Conservation (phyloP, 2,797 vertebrate genomes). For the Chelidonichthys spinosus region DNA sequence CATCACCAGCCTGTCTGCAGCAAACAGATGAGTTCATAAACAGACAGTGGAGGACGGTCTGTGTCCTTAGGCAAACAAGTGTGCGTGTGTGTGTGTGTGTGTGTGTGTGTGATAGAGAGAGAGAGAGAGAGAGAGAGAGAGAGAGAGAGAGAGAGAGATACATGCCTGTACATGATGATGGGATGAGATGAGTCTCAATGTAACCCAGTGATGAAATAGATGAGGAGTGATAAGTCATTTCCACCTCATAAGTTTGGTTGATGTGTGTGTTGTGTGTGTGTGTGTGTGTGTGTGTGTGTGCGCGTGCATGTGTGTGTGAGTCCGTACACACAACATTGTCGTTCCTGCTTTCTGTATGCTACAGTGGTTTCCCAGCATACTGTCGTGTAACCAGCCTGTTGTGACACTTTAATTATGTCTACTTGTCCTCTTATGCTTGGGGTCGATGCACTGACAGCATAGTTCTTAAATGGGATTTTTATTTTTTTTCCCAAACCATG, state of each 20-base stretch:
- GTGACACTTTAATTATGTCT: slow-evolving; percentile 64
- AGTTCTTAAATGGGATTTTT: slow-evolving; percentile 16
- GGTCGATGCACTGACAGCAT: slow-evolving; percentile 52
- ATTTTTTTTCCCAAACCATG: slow-evolving; percentile 11
- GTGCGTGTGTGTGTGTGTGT: slow-evolving; percentile 3
- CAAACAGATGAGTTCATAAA: slow-evolving; percentile 79
- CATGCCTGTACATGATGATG: slow-evolving; percentile 13
- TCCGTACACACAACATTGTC: neutral
- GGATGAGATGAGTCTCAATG: slow-evolving; percentile 12
- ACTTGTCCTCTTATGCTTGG: slow-evolving; percentile 24
- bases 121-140: neutral
- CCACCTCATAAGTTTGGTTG: neutral
- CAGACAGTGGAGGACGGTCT: slow-evolving; percentile 58
- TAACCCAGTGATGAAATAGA: slow-evolving; percentile 35
- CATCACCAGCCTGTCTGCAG: slow-evolving; percentile 65
- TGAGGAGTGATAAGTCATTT: slow-evolving; percentile 43
- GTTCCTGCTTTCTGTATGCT: slow-evolving; percentile 15
- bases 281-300: neutral
- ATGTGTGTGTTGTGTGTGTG: slow-evolving; percentile 15
- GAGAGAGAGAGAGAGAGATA: slow-evolving; percentile 20
- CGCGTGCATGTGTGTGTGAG: slow-evolving; percentile 5
- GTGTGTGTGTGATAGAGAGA: neutral
- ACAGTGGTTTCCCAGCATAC: slow-evolving; percentile 30
- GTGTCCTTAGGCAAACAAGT: slow-evolving; percentile 60
- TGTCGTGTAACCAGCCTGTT: slow-evolving; percentile 47